Percentiles rank a stretch among this genome's conserved stretches.
Evolutionary conservation across 2,113 vertebrate genomes (phyloP).

Genomic region (Etheostoma spectabile): DNA sequence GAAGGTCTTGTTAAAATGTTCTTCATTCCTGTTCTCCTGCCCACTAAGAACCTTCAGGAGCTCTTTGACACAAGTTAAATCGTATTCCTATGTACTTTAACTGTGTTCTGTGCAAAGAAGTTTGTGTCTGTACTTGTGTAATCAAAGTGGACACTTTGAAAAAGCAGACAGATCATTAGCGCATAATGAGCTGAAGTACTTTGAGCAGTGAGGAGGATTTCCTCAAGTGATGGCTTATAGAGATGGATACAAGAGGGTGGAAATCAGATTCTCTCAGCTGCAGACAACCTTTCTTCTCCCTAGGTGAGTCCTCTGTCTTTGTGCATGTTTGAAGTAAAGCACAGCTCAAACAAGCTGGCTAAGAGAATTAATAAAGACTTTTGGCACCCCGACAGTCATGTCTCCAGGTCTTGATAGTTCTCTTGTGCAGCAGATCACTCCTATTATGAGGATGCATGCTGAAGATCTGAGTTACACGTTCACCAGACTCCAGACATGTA

Average conservation of each 20-base stretch:
- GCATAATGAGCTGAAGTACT: conserved; percentile 72
- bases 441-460: conserved; percentile 57
- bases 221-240: conserved; percentile 68
- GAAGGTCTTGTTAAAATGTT: conserved; percentile 49
- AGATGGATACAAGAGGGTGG: conserved; percentile 56
- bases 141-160: conserved; percentile 70
- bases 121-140: conserved; percentile 55
- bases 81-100: conserved; percentile 46
- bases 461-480: conserved; percentile 67
- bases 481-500: conserved; percentile 45
- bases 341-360: conserved; percentile 58
- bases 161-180: conserved; percentile 64
- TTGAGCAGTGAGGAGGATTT: conserved; percentile 68
- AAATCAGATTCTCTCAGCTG: conserved; percentile 65
- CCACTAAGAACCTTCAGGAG: conserved; percentile 3
- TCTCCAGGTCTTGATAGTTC: conserved; percentile 58
- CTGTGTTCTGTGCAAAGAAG: conserved; percentile 40
- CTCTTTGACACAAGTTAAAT: conserved; percentile 28
- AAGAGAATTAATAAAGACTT: conserved; percentile 71
- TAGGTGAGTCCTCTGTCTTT: conserved; percentile 76
- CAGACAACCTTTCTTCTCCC: conserved; percentile 71
- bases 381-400: conserved; percentile 41
- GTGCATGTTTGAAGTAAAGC: conserved; percentile 70
- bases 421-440: conserved; percentile 43
- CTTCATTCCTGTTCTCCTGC: conserved; percentile 34